Percentiles rank a stretch among this genome's conserved stretches.
Conservation (phyloP, 53 echinoderm and acorn worm genomes). For the Apostichopus leukothele region DNA sequence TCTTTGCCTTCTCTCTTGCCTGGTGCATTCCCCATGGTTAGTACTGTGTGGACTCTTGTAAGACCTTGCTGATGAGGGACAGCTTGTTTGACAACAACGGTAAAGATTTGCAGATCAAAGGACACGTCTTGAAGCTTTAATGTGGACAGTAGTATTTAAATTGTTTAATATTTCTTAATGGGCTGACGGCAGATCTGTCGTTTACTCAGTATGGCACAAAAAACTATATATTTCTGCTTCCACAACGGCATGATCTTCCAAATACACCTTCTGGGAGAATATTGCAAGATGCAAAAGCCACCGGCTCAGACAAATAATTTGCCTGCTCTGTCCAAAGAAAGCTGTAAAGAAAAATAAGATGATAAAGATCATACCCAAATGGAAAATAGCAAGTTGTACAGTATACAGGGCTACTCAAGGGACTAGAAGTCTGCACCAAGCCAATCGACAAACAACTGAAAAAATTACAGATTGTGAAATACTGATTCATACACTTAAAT, state of each 20-base stretch:
- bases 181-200: slow-evolving; percentile 42
- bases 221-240: slow-evolving; percentile 48
- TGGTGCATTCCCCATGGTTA: slow-evolving; percentile 83
- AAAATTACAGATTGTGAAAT: too few relatives aligned
- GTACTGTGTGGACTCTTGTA: neutral
- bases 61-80: neutral
- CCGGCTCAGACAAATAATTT: slow-evolving; percentile 35
- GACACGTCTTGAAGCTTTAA: neutral
- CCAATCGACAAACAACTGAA: too few relatives aligned
- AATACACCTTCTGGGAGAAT: slow-evolving; percentile 45
- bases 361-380: too few relatives aligned
- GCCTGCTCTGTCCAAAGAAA: slow-evolving; percentile 26
- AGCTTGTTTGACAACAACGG: neutral
- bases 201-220: slow-evolving; percentile 39
- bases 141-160: neutral
- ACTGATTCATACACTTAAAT: too few relatives aligned
- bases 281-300: slow-evolving; percentile 39
- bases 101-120: neutral
- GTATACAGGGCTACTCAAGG: too few relatives aligned
- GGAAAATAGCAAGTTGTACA: too few relatives aligned
- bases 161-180: slow-evolving; percentile 35
- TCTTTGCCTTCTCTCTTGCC: slow-evolving; percentile 91
- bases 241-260: slow-evolving; percentile 47
- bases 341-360: neutral
- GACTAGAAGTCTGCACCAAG: too few relatives aligned